phyloP scores from a whole-genome alignment of 1,140 invertebrate genomes.

The Pseudomyrmex sp. region DNA sequence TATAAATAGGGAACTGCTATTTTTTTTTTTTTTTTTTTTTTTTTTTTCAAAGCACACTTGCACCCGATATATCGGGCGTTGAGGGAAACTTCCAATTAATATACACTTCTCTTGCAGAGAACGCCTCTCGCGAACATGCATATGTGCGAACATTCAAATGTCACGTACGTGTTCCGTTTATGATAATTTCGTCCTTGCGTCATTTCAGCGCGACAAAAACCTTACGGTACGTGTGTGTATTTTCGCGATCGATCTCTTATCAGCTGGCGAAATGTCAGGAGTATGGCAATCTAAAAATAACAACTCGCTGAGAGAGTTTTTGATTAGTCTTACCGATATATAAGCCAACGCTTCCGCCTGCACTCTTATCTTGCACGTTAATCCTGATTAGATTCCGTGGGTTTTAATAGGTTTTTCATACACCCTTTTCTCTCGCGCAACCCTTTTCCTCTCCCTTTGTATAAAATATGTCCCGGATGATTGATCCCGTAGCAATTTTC shows the following conservation, averaged over 20 bases:
- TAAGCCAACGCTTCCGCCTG: constrained; percentile 9
- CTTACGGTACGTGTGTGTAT: constrained; percentile 16
- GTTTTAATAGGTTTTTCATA: too few species aligned
- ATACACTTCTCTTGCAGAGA: constrained; percentile 30
- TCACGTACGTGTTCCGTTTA: constrained; percentile 30
- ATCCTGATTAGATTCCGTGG: not conserved
- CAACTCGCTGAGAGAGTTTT: constrained; percentile 4
- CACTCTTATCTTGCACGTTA: constrained; percentile 19
- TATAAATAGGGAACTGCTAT: not conserved
- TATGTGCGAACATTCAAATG: not conserved
- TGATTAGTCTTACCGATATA: constrained; percentile 45
- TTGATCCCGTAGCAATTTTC: constrained; percentile 1
- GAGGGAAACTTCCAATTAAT: constrained; percentile 60
- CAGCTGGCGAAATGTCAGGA: constrained; percentile 33
- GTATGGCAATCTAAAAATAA: constrained; percentile 49
- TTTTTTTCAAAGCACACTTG: constrained; percentile 48
- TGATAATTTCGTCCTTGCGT: constrained; percentile 49
- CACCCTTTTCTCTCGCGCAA: not conserved
- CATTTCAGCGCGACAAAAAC: constrained; percentile 25
- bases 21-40: not conserved
- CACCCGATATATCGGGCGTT: not conserved
- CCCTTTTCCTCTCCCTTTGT: not conserved
- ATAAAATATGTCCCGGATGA: not conserved
- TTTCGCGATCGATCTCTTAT: constrained; percentile 21
- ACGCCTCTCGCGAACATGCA: not conserved